A percentile compares a stretch with the other conserved stretches of the same genome.
These are phyloP conservation scores for Drosophila guanche DNA, from an alignment of 1,140 invertebrate genomes.

Conservation along the genomic window DNA sequence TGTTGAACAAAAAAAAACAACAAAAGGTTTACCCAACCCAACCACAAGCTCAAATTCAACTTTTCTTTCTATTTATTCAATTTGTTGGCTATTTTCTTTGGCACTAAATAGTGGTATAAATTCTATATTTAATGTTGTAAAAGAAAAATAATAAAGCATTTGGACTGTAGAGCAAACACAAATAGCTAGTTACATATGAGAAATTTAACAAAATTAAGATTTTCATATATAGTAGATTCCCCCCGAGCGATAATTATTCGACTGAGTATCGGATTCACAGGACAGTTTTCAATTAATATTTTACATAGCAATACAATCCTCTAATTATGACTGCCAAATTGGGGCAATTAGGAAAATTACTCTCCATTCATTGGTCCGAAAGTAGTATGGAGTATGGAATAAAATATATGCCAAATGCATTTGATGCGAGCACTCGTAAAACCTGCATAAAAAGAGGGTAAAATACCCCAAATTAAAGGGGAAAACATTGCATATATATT, in stretches of 20 bases:
- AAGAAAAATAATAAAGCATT: constrained; percentile 7
- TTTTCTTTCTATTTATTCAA: constrained; percentile 16
- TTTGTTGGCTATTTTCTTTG: constrained; percentile 7
- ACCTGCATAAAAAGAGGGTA: constrained; percentile 5
- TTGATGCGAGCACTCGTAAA: constrained; percentile 4
- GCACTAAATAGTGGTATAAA: neutral
- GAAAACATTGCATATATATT: constrained; percentile 3
- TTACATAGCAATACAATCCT: constrained; percentile 23
- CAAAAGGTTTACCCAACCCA: constrained; percentile 1
- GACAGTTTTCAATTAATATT: constrained; percentile 47
- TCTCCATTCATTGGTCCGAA: constrained; percentile 9
- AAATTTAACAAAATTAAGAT: constrained; percentile 1
- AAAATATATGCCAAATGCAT: constrained; percentile 45
- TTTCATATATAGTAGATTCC: neutral
- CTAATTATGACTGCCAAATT: constrained; percentile 57
- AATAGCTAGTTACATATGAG: neutral
- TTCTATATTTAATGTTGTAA: neutral
- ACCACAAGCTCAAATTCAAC: constrained; percentile 10
- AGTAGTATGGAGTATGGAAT: constrained; percentile 1
- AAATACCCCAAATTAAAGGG: neutral
- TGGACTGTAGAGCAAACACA: constrained; percentile 1
- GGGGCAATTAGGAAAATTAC: constrained; percentile 57
- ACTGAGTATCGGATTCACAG: neutral
- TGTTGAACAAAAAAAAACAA: constrained; percentile 14
- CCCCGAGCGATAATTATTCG: neutral